These are phyloP conservation scores for Conomelus anceps DNA, from an alignment of 2,888 invertebrate species.

Conservation along the genomic window DNA sequence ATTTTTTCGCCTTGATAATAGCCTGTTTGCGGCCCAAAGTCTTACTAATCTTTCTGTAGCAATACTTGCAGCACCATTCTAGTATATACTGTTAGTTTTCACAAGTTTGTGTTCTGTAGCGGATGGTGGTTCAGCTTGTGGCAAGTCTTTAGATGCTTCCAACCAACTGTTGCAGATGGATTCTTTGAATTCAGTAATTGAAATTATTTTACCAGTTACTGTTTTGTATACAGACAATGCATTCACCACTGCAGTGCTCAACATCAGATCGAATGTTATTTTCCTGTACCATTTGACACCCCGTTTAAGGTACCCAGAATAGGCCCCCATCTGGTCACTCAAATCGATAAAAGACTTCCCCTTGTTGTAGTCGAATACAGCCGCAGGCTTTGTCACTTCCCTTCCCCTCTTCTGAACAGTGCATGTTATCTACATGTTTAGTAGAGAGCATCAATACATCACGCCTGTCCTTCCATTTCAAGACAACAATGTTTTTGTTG, in stretches of 20 bases:
- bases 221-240: not conserved
- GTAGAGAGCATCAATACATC: too few relatives aligned
- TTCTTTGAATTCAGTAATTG: not conserved
- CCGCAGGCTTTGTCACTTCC: too few relatives aligned
- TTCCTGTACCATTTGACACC: not conserved
- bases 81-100: conserved; percentile 1
- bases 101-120: not conserved
- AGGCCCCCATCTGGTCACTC: too few relatives aligned
- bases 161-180: not conserved
- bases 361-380: too few relatives aligned
- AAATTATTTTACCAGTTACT: not conserved
- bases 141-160: not conserved
- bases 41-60: not conserved
- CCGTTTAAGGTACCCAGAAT: too few relatives aligned
- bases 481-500: not conserved
- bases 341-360: too few relatives aligned
- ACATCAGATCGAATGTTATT: not conserved
- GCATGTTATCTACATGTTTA: too few relatives aligned
- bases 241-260: not conserved
- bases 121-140: too few relatives aligned
- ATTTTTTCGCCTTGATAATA: too few relatives aligned
- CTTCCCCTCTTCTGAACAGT: too few relatives aligned
- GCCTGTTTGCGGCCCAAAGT: not conserved
- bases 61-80: not conserved
- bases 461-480: conserved; percentile 6